Conservation (phyloP, 2,888 invertebrate species). For the Schizotus pectinicornis region DNA sequence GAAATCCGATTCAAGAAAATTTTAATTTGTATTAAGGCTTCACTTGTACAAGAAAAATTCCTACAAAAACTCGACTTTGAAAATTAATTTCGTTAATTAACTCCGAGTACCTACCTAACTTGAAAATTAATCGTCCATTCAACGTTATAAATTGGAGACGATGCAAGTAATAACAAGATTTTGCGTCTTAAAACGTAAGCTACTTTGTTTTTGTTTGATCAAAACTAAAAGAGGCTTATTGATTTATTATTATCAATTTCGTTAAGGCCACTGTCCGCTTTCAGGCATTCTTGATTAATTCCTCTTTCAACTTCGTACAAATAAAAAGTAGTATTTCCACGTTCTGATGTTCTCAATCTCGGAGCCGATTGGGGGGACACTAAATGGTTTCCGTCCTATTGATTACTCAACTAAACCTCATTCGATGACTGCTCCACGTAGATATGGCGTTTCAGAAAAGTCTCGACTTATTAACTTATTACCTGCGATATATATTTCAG, state of each 20-base stretch:
- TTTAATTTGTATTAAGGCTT: too few relatives aligned
- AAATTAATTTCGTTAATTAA: slow-evolving; percentile 12
- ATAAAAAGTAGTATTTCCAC: slow-evolving; percentile 38
- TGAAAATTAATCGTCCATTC: neutral
- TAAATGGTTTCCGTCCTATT: slow-evolving; percentile 42
- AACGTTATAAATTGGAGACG: neutral
- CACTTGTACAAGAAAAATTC: too few relatives aligned
- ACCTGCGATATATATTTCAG: slow-evolving; percentile 12
- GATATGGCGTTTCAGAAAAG: slow-evolving; percentile 24
- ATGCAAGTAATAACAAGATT: slow-evolving; percentile 13
- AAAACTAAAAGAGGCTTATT: slow-evolving; percentile 40
- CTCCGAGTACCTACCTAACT: neutral
- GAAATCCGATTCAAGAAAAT: neutral
- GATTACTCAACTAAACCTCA: slow-evolving; percentile 30
- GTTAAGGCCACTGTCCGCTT: slow-evolving; percentile 42
- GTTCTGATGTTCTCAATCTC: slow-evolving; percentile 34
- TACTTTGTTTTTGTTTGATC: slow-evolving; percentile 38
- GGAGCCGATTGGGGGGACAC: slow-evolving; percentile 35
- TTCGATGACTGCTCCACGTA: slow-evolving; percentile 9
- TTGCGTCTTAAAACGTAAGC: slow-evolving; percentile 28
- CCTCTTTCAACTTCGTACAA: slow-evolving; percentile 32
- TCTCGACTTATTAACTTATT: slow-evolving; percentile 24
- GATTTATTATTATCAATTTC: slow-evolving; percentile 45
- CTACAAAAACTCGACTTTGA: neutral
- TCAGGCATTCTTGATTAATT: slow-evolving; percentile 42